Evolutionary conservation across 2,888 invertebrate species (phyloP).

Genomic region (Lasioglossum morio): DNA sequence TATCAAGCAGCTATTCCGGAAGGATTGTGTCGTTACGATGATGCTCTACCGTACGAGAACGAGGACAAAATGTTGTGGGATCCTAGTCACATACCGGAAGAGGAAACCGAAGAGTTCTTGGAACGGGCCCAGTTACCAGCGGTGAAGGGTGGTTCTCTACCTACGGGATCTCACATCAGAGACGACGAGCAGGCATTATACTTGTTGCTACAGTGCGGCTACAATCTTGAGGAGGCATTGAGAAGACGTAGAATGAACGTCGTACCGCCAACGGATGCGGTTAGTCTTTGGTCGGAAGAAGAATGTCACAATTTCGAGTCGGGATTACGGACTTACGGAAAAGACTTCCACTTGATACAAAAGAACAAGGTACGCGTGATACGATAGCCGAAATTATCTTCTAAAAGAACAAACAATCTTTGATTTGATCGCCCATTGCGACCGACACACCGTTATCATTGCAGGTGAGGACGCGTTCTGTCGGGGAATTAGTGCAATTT

Average conservation of each 20-base stretch:
- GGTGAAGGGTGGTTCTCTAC: conserved; percentile 86
- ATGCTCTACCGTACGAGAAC: conserved; percentile 97
- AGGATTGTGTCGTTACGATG: conserved; percentile 96
- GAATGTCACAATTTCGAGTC: conserved; percentile 99
- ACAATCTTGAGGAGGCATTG: conserved; percentile 97
- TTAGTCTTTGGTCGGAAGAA: conserved; percentile 98
- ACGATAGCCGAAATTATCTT: background rate
- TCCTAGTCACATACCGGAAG: conserved; percentile 90
- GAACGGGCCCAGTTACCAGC: conserved; percentile 85
- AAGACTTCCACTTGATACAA: conserved; percentile 97
- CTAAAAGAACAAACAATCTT: background rate
- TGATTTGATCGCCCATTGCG: background rate
- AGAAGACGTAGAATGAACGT: conserved; percentile 91
- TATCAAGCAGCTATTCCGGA: conserved; percentile 98
- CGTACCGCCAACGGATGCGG: conserved; percentile 89
- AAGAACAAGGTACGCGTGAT: conserved; percentile 90
- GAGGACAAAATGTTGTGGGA: conserved; percentile 98
- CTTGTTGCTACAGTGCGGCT: conserved; percentile 96
- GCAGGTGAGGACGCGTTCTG: conserved; percentile 94
- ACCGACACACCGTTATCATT: conserved; percentile 37
- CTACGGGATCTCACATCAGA: conserved; percentile 91
- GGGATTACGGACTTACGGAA: conserved; percentile 96
- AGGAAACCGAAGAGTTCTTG: conserved; percentile 92
- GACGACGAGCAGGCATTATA: conserved; percentile 97
- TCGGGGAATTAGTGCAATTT: conserved; percentile 98